Conservation (phyloP, 2,888 invertebrate species). For the Diarsia brunnea region DNA sequence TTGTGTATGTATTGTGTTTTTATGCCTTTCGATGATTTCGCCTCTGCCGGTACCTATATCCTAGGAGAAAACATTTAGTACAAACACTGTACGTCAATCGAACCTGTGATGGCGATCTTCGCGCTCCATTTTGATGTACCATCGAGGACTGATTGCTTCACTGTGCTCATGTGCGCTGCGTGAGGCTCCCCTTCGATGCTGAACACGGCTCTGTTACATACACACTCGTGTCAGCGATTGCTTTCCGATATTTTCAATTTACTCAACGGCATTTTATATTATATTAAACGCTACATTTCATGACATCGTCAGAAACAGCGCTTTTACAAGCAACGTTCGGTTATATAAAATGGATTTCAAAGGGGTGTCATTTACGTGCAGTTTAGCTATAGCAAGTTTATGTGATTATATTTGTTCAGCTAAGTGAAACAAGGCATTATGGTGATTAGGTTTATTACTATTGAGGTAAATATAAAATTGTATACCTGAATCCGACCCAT, state of each 20-base stretch:
- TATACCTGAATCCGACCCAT: constrained; percentile 73
- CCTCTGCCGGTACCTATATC: constrained; percentile 65
- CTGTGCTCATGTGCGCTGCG: constrained; percentile 98
- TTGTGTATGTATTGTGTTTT: constrained; percentile 79
- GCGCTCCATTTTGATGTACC: constrained; percentile 99
- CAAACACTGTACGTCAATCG: constrained; percentile 89
- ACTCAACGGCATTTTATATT: constrained; percentile 40
- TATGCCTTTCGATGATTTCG: constrained; percentile 63
- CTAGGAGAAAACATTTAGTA: constrained; percentile 65
- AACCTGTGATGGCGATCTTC: constrained; percentile 99
- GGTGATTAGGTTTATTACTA: constrained; percentile 32
- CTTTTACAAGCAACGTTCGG: constrained; percentile 20
- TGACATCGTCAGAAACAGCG: constrained; percentile 34
- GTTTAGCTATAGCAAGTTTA: constrained; percentile 41
- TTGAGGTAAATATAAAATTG: constrained; percentile 54
- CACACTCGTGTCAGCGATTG: constrained; percentile 79
- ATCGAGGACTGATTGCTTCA: constrained; percentile 99
- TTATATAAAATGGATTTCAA: constrained; percentile 36
- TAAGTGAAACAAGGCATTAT: constrained; percentile 52
- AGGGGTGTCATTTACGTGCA: constrained; percentile 49
- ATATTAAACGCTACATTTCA: constrained; percentile 43
- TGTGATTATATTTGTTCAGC: constrained; percentile 46
- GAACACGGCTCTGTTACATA: constrained; percentile 97
- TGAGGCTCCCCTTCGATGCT: constrained; percentile 98
- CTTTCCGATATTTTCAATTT: constrained; percentile 53